Conservation (phyloP, 2,113 vertebrate species). For the Tautogolabrus adspersus region DNA sequence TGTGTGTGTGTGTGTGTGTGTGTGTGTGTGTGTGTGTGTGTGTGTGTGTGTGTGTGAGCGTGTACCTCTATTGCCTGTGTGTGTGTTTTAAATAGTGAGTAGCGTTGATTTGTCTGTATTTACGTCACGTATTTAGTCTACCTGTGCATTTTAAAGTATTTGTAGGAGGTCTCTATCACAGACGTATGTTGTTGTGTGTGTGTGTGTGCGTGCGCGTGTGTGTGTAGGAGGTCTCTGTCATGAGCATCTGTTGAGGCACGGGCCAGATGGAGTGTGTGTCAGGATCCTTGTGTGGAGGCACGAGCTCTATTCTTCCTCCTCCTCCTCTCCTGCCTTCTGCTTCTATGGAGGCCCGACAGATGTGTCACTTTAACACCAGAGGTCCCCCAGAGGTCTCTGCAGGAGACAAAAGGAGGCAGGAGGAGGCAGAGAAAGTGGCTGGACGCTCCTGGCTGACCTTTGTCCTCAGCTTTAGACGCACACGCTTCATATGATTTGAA, state of each 20-base stretch:
- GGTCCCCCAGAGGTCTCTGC: constrained; percentile 35
- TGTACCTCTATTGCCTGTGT: not conserved
- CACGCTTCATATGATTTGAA: constrained; percentile 39
- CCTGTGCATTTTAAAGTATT: not conserved
- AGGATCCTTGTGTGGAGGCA: constrained; percentile 78
- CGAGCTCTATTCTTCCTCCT: constrained; percentile 56
- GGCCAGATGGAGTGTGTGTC: constrained; percentile 83
- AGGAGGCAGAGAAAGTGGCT: constrained; percentile 23
- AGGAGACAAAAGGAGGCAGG: constrained; percentile 52
- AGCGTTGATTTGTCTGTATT: not conserved
- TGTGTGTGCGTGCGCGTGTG: constrained; percentile 22
- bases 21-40: constrained; percentile 10
- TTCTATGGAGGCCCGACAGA: constrained; percentile 51
- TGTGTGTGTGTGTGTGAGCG: constrained; percentile 10
- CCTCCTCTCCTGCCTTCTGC: constrained; percentile 18
- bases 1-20: constrained; percentile 3
- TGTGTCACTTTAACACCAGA: constrained; percentile 66
- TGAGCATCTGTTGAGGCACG: constrained; percentile 82
- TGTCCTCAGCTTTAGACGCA: constrained; percentile 45
- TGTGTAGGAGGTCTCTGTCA: constrained; percentile 4
- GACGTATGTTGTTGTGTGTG: not conserved
- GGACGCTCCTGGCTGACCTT: constrained; percentile 39
- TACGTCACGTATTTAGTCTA: not conserved
- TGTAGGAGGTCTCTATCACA: not conserved
- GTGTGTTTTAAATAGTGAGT: constrained; percentile 4